Base-by-base conservation (phyloP, 2,113 vertebrate genomes). In the Podiceps cristatus region DNA sequence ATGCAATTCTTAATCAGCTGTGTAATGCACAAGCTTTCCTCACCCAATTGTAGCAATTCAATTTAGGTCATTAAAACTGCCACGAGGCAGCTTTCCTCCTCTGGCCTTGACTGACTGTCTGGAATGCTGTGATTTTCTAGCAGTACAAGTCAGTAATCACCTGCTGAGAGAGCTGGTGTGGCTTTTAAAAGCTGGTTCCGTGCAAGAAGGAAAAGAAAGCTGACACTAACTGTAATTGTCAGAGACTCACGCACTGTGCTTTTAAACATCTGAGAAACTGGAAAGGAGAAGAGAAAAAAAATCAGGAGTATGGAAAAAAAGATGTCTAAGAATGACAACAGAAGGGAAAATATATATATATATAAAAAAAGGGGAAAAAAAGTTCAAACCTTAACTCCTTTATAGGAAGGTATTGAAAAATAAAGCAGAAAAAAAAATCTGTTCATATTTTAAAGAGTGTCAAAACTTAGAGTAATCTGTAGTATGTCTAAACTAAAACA, bases 51-150 rank as follows among this genome's bases (percentile, higher is more conserved):
- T 94, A 94, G 10, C 35, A 37, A 60, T 87, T 87, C 69, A 95
- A 76, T 93, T 87, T 93, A 93, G 86, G 94, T 95, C 93, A 91
- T 95, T 94, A 69, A 82, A 96, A 93, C 22, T 93, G 73, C 66
- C 91, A 94, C 53, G 66, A 81, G 60, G 56, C 76, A 78, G 35
- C 73, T 95, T 91, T 95, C 76, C 45, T 91, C 49, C 66, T 91
- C 73, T 94, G 69, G 66, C 69, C 87, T 11, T 94, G 89, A 95
- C 73, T 89, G 76, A 49, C 67, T 78, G 9, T 60, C 88, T 95
- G 59, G 49, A 94, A 97, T 87, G 62, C 37, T 1, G 19, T 62
- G 56, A 74, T 92, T 88, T 96, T 93, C 62, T 90, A 86, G 73
- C 68, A 91, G 47, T 33, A 76, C 56, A 82, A 91, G 86, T 84